These are phyloP conservation scores for fruit fly (Drosophila melanogaster) DNA, from an alignment of 1,140 invertebrate species.

Conservation along the genomic window Release_6_plus_ISO1_MT NC_004354.4:17314001-17314500, in stretches of 20 bases:
- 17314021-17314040: neutral
- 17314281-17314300: slow-evolving; percentile 84
- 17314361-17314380: neutral
- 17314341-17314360: slow-evolving; percentile 4
- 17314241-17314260: slow-evolving; percentile 35
- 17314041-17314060: too few relatives aligned
- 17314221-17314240: slow-evolving; percentile 48
- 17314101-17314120: too few relatives aligned
- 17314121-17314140: neutral
- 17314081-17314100: too few relatives aligned
- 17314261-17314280: slow-evolving; percentile 46
- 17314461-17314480: slow-evolving; percentile 53
- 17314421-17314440: slow-evolving; percentile 66
- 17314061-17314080: too few relatives aligned
- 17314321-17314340: slow-evolving; percentile 75
- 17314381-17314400: slow-evolving; percentile 58
- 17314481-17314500: slow-evolving; percentile 5
- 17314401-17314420: slow-evolving; percentile 14
- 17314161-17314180: neutral
- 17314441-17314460: slow-evolving; percentile 47
- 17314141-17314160: neutral
- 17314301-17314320: slow-evolving; percentile 84
- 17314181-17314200: neutral
- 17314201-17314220: slow-evolving; percentile 50
- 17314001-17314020: neutral